Conservation (phyloP, 1,140 invertebrate genomes). For the Melitaea cinxia region DNA sequence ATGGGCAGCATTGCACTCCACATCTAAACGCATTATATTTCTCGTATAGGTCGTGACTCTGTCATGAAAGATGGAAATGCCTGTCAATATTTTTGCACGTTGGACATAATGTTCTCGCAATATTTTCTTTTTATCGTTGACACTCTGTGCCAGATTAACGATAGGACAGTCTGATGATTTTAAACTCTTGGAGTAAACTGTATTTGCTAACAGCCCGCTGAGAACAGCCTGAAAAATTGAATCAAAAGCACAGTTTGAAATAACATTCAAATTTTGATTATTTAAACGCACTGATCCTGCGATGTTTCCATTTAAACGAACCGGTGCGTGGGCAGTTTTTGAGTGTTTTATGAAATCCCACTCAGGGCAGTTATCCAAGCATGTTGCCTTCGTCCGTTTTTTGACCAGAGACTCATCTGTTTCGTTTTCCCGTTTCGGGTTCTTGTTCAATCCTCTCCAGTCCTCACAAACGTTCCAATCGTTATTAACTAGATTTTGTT, state of each 20-base stretch:
- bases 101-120: slow-evolving; percentile 4
- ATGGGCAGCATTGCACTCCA: slow-evolving; percentile 6
- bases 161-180: slow-evolving; percentile 8
- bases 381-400: slow-evolving; percentile 3
- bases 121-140: background rate
- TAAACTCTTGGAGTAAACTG: background rate
- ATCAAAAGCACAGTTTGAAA: slow-evolving; percentile 28
- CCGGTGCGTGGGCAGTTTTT: slow-evolving; percentile 18
- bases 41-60: background rate
- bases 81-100: background rate
- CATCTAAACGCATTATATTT: slow-evolving; percentile 6
- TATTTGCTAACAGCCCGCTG: slow-evolving; percentile 11
- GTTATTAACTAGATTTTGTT: slow-evolving; percentile 19
- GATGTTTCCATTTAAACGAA: slow-evolving; percentile 28
- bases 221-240: slow-evolving; percentile 21
- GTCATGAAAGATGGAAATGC: background rate
- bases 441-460: slow-evolving; percentile 20
- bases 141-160: background rate
- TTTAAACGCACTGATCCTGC: slow-evolving; percentile 21
- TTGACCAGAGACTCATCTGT: background rate
- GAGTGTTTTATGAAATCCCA: slow-evolving; percentile 22
- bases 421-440: background rate
- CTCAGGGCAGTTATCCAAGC: slow-evolving; percentile 2
- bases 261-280: slow-evolving; percentile 14
- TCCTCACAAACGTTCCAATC: slow-evolving; percentile 26